Evolutionary conservation across 2,888 invertebrate species (phyloP), one percentile per base, ranked within the genome.

Genomic region (Mythimna lalbum): DNA sequence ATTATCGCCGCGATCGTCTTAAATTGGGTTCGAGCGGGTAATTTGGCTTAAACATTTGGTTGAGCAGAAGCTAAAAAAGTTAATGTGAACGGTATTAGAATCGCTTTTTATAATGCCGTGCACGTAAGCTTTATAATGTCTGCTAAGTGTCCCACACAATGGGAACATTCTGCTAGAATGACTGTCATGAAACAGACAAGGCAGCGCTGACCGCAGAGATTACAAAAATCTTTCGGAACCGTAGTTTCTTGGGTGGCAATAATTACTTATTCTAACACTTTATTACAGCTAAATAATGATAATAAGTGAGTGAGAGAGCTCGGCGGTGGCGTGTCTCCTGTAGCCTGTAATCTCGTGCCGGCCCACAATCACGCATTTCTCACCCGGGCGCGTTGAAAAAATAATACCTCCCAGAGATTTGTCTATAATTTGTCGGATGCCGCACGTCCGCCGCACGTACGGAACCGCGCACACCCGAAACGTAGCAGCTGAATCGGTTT

Each of bases 371-470:
- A 95, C 92, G 94, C 94, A 94, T 93, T 96, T 96, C 95, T 96
- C 96, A 96, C 96, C 95, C 95, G 91, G 84, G 91, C 94, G 96
- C 94, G 95, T 93, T 96, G 95, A 96, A 96, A 96, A 95, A 96
- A 96, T 96, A 94, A 96, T 95, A 94, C 93, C 91, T 93, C 90
- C 90, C 88, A 87, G 91, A 92, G 93, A 93, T 94, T 95, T 91
- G 95, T 95, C 95, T 95, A 95, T 96, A 96, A 96, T 95, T 96
- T 95, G 92, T 92, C 87, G 91, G 90, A 89, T 89, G 94, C 95
- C 95, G 95, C 92, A 86, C 87, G 86, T 81, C 85, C 83, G 81
- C 78, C 76, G 79, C 80, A 79, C 84, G 78, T 81, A 83, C 84
- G 79, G 83, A 75, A 76, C 81, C 68, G 63, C 69, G 68, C 78